These are phyloP conservation scores for Dyspetes luteomarginatus DNA, from an alignment of 2,888 invertebrate species.

Conservation along the genomic window DNA sequence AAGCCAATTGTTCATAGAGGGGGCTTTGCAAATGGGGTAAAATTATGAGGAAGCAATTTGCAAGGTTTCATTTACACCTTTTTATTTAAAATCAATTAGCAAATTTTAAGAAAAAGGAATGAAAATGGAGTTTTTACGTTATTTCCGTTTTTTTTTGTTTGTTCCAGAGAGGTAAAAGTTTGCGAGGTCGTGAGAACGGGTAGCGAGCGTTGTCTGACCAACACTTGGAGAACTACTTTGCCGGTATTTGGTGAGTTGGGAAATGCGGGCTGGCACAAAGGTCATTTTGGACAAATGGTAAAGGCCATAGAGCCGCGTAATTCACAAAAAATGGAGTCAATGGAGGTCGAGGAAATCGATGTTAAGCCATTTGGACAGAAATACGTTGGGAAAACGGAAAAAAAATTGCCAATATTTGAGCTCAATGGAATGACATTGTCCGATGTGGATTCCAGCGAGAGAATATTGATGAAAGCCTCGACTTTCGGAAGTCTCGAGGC, in stretches of 20 bases:
- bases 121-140: no score
- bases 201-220: conserved; percentile 48
- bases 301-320: conserved; percentile 30
- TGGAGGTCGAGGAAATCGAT: conserved; percentile 63
- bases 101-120: no score
- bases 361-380: neutral
- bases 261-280: conserved; percentile 47
- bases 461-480: conserved; percentile 47
- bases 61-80: no score
- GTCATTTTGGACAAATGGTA: conserved; percentile 7
- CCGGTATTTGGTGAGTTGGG: conserved; percentile 49
- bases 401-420: conserved; percentile 41
- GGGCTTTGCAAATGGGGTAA: no score
- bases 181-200: conserved; percentile 52
- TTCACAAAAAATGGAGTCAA: conserved; percentile 52
- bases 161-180: conserved; percentile 65
- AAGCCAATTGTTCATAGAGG: no score
- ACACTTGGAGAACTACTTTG: conserved; percentile 62
- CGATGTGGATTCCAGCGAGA: neutral
- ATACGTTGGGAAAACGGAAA: neutral
- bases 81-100: no score
- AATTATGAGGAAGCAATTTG: no score
- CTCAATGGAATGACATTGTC: conserved; percentile 53
- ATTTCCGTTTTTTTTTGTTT: neutral
- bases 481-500: conserved; percentile 32